Conservation (phyloP, 2,888 invertebrate genomes). For the Chaetoderma sp. region DNA sequence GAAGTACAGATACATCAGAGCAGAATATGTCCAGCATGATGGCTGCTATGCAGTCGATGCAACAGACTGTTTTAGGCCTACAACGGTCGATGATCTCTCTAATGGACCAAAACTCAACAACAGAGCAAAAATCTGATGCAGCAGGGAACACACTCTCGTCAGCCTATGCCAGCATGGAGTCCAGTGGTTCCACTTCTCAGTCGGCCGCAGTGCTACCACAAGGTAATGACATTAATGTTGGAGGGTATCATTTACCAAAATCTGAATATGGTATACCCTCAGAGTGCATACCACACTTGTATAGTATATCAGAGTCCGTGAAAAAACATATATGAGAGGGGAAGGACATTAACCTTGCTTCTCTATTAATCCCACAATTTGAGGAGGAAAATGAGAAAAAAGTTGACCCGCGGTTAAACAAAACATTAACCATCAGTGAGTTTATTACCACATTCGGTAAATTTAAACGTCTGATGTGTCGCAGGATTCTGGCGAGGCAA, state of each 20-base stretch:
- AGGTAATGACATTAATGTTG: too few species aligned
- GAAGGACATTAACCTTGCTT: conserved; percentile 17
- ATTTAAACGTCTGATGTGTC: conserved; percentile 15
- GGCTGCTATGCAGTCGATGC: too few species aligned
- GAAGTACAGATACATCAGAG: too few species aligned
- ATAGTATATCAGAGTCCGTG: conserved; percentile 1
- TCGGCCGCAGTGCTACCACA: too few species aligned
- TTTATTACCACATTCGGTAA: conserved; percentile 19
- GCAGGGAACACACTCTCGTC: too few species aligned
- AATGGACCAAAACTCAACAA: too few species aligned
- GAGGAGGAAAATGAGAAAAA: not conserved
- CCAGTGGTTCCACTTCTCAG: too few species aligned
- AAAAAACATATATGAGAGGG: conserved; percentile 18
- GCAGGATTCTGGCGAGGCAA: not conserved
- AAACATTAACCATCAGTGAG: conserved; percentile 2
- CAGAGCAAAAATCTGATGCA: too few species aligned
- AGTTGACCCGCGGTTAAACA: conserved; percentile 9
- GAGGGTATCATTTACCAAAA: conserved; percentile 20
- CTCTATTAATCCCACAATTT: conserved; percentile 7
- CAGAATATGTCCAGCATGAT: too few species aligned
- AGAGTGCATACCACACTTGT: conserved; percentile 17
- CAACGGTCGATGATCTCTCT: too few species aligned
- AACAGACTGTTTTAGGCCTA: too few species aligned
- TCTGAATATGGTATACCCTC: conserved; percentile 14
- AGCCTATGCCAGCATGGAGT: too few species aligned